Evolutionary conservation across 2,113 vertebrate species (phyloP).

Genomic region (Alouatta palliata): DNA sequence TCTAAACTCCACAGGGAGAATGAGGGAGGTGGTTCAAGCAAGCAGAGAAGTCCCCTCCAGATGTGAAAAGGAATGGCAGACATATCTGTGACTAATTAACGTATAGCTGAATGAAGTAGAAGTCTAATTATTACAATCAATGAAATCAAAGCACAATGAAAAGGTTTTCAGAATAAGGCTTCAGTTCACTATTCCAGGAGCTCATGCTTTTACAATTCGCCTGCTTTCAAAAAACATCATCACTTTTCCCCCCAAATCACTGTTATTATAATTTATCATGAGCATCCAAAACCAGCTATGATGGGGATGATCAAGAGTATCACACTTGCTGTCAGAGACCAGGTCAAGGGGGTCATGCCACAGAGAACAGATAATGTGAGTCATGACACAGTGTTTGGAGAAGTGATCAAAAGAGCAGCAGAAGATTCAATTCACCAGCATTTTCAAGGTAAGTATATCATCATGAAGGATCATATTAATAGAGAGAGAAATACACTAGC

Average conservation of each 20-base stretch:
- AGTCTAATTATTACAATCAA: conserved; percentile 31
- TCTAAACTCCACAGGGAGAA: neutral
- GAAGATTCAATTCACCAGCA: conserved; percentile 56
- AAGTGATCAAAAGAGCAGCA: neutral
- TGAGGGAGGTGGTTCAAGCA: neutral
- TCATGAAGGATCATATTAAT: conserved; percentile 67
- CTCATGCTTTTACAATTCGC: neutral
- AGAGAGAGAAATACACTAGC: conserved; percentile 69
- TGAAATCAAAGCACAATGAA: conserved; percentile 1
- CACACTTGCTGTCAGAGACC: conserved; percentile 58
- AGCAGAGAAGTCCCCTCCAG: neutral
- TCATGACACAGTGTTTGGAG: conserved; percentile 49
- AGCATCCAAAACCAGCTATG: neutral
- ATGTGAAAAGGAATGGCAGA: neutral
- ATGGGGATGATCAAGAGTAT: conserved; percentile 19
- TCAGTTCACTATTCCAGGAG: neutral
- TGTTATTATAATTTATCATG: neutral
- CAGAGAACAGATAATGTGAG: conserved; percentile 30
- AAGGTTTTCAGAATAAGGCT: neutral
- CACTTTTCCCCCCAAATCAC: neutral
- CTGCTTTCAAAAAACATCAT: neutral
- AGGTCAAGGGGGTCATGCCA: neutral
- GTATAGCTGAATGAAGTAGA: neutral
- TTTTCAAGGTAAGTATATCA: conserved; percentile 78
- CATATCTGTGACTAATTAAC: neutral